These are phyloP conservation scores for Eupithecia pulchellata DNA, from an alignment of 2,888 invertebrate genomes.

Conservation along the genomic window DNA sequence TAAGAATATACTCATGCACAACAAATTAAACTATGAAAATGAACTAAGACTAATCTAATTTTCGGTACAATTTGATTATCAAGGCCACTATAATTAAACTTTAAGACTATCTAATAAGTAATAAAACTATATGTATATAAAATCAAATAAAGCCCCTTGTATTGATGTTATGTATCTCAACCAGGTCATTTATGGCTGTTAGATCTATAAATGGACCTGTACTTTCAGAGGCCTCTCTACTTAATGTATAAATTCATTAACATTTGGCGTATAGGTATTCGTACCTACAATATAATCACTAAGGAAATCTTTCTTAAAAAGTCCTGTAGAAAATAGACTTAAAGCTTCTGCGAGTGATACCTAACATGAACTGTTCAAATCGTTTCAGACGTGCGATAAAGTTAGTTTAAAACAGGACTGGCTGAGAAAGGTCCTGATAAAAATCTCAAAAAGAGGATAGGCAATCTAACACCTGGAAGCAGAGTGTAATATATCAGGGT, in stretches of 20 bases:
- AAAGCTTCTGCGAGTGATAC: not conserved
- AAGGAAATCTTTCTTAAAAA: slow-evolving; percentile 10
- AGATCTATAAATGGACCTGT: not conserved
- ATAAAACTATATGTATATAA: slow-evolving; percentile 31
- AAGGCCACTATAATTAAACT: slow-evolving; percentile 22
- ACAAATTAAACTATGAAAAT: slow-evolving; percentile 33
- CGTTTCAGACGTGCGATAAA: not conserved
- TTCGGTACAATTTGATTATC: slow-evolving; percentile 18
- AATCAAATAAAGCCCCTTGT: slow-evolving; percentile 16
- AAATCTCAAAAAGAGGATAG: slow-evolving; percentile 27
- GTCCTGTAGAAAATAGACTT: slow-evolving; percentile 9
- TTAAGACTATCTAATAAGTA: slow-evolving; percentile 33
- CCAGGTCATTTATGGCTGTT: not conserved
- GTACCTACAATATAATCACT: slow-evolving; percentile 30
- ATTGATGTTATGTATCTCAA: slow-evolving; percentile 20
- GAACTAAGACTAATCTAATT: slow-evolving; percentile 29
- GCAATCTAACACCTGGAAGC: slow-evolving; percentile 18
- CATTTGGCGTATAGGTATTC: slow-evolving; percentile 32
- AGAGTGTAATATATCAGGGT: slow-evolving; percentile 68
- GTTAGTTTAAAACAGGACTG: slow-evolving; percentile 17
- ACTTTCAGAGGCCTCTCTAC: slow-evolving; percentile 17
- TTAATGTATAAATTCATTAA: slow-evolving; percentile 24
- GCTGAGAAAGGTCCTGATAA: slow-evolving; percentile 14
- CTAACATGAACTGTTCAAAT: not conserved
- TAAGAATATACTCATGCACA: slow-evolving; percentile 38